Evolutionary conservation across 2,113 vertebrate genomes (phyloP), one percentile per base, ranked within the genome.

Genomic region (Burhinus oedicnemus): DNA sequence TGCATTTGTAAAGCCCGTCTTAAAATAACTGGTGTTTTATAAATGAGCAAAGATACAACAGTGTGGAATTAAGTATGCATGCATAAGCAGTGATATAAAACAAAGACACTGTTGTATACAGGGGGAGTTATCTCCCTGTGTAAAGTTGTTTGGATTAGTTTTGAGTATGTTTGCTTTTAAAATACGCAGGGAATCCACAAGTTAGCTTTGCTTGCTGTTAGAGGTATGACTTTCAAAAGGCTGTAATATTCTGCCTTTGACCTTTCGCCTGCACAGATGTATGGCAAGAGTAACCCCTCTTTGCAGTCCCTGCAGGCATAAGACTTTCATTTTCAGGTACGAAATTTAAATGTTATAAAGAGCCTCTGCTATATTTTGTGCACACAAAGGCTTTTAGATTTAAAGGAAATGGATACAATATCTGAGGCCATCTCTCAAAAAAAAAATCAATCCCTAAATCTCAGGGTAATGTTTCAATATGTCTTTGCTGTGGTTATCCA

Each of bases 141-240:
- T 81, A 47, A 79, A 87, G 80, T 68, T 86, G 84, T 93, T 95
- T 85, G 80, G 58, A 80, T 90, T 90, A 65, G 18, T 87, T 95
- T 62, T 68, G 81, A 81, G 83, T 38, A 38, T 89, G 62, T 94
- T 96, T 95, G 71, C 82, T 95, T 90, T 93, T 68, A 84, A 94
- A 91, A 95, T 57, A 79, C 3, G 13, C 13, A 69, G 74, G 54
- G 66, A 95, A 87, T 74, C 68, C 58, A 70, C 49, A 84, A 61
- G 47, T 61, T 64, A 79, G 79, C 60, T 95, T 83, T 77, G 51
- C 84, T 91, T 94, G 71, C 70, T 83, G 9, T 80, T 82, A 89
- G 49, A 65, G 38, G 69, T 86, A 51, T 21, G 70, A 42, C 83
- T 95, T 93, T 87, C 70, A 72, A 83, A 87, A 69, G 58, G 36